phyloP scores from a whole-genome alignment of 2,888 invertebrate species.

The Drosophila neonasuta region DNA sequence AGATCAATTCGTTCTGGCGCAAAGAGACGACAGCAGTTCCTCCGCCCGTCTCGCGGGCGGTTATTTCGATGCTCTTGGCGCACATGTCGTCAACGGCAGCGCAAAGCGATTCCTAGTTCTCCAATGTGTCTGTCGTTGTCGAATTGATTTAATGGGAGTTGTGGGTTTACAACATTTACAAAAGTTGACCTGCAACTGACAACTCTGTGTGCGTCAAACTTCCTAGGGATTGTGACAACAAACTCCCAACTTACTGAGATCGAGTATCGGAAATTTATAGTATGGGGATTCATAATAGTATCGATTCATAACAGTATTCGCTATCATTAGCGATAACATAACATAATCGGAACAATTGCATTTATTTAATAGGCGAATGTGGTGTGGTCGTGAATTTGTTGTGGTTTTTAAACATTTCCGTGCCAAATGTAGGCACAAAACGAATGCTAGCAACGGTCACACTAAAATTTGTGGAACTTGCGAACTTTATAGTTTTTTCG shows the following conservation, averaged over 20 bases:
- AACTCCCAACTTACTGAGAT: background rate
- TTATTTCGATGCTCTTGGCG: slow-evolving; percentile 51
- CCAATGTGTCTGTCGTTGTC: slow-evolving; percentile 11
- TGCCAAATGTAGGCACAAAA: no score
- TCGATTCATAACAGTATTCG: no score
- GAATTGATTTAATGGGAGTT: background rate
- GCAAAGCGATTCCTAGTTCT: background rate
- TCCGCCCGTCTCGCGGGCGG: slow-evolving; percentile 46
- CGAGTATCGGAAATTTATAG: no score
- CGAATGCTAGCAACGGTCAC: no score
- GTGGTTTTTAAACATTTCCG: no score
- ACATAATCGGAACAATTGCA: no score
- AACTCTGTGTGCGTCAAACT: background rate
- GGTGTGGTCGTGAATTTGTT: no score
- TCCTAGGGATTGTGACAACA: background rate
- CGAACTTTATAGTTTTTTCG: no score
- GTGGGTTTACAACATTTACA: background rate
- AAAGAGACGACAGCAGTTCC: slow-evolving; percentile 43
- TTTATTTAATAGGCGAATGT: no score
- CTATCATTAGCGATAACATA: no score
- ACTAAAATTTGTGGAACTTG: no score
- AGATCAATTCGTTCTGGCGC: slow-evolving; percentile 55
- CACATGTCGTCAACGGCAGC: slow-evolving; percentile 10
- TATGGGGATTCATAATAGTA: no score
- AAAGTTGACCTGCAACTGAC: background rate